Conservation (phyloP, 2,113 vertebrate genomes). For the Castor canadensis region DNA sequence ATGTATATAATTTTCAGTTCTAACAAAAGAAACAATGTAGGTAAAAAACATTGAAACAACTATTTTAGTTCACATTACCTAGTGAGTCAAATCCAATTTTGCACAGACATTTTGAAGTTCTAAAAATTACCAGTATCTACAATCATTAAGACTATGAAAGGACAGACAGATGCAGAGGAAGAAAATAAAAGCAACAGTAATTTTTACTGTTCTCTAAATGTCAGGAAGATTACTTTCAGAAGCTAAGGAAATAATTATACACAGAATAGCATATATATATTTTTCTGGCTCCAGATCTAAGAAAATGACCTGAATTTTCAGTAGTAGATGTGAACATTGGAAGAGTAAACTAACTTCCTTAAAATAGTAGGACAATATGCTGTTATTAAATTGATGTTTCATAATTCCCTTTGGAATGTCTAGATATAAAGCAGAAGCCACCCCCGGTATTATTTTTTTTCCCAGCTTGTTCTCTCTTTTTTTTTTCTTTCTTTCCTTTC, state of each 20-base stretch:
- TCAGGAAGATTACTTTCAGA: background rate
- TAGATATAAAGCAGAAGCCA: background rate
- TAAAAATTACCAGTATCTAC: background rate
- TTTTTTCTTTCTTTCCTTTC: background rate
- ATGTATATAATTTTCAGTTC: background rate
- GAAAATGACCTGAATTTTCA: constrained; percentile 39
- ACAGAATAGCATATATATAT: background rate
- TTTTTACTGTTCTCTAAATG: background rate
- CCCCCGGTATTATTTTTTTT: background rate
- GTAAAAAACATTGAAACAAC: background rate
- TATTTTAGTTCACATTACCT: background rate
- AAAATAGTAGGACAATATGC: background rate
- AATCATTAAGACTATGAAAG: background rate
- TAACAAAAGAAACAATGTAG: background rate
- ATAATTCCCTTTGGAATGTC: background rate
- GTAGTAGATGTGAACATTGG: background rate
- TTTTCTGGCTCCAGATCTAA: constrained; percentile 29
- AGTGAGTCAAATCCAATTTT: constrained; percentile 21
- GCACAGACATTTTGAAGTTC: background rate
- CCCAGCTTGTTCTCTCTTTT: background rate
- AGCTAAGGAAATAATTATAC: background rate
- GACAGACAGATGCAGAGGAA: background rate
- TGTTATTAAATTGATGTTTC: background rate
- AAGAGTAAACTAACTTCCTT: constrained; percentile 10
- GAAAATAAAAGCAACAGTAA: background rate